Evolutionary conservation across 2,113 vertebrate species (phyloP), one percentile per base, ranked within the genome.

Genomic region (Aythya baeri): DNA sequence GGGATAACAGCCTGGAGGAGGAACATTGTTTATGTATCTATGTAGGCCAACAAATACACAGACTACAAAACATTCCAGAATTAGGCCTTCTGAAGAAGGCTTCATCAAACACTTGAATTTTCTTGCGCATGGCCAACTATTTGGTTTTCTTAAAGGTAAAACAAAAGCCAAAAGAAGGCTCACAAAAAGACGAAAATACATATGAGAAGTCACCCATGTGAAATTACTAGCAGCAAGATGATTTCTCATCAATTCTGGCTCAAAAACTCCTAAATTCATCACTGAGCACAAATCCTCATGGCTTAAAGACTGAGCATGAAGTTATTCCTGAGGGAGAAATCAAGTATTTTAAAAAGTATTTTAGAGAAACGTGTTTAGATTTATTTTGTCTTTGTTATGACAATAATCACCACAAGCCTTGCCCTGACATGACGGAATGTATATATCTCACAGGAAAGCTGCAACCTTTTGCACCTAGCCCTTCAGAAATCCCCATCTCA

Each of bases 381-480:
- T 26, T 36, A 70, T 62, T 91, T 84, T 91, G 71, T 66, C 57
- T 91, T 90, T 88, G 82, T 81, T 95, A 86, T 75, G 76, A 81
- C 61, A 94, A 78, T 90, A 83, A 75, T 61, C 52, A 61, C 79
- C 27, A 75, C 7, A 90, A 86, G 43, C 73, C 25, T 94, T 78
- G 91, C 62, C 76, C 91, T 83, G 68, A 72, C 58, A 50, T 20
- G n/a, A 80, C 94, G 58, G 88, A 95, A 95, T 79, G 88, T 55
- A 79, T 83, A 1, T 82, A 41, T 96, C 77, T 82, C 93, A 93
- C 59, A 94, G 77, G 93, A 96, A 96, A 95, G 77, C 29, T 86
- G 70, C 77, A 97, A 95, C 92, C 94, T 95, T 93, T 92, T 92
- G 83, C 92, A 93, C 62, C 86, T 93, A 89, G 84, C 54, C 34